Evolutionary conservation across 1,140 invertebrate genomes (phyloP).

Genomic region (Uloborus diversus): DNA sequence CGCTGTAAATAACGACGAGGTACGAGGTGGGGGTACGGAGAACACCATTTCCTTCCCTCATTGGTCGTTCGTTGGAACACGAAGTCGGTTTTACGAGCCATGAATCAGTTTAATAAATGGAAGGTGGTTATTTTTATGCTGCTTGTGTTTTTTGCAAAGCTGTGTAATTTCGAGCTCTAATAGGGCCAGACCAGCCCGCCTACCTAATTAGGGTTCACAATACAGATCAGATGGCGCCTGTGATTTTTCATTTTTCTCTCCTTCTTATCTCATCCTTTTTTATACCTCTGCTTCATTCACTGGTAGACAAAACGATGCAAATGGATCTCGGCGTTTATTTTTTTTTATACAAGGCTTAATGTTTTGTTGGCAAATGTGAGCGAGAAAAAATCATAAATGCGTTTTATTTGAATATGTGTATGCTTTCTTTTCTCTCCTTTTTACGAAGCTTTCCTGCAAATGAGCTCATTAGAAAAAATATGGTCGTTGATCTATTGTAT

Average conservation of each 20-base stretch:
- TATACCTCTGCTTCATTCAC: not conserved
- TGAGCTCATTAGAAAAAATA: no score
- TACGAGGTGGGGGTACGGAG: not conserved
- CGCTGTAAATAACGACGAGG: not conserved
- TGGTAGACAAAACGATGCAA: no score
- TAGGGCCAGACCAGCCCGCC: constrained; percentile 23
- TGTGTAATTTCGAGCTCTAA: constrained; percentile 44
- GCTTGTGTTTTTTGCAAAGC: constrained; percentile 19
- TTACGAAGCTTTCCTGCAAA: no score
- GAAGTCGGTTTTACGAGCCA: constrained; percentile 20
- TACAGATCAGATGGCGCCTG: constrained; percentile 39
- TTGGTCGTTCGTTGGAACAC: not conserved
- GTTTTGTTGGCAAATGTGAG: no score
- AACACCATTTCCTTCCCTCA: not conserved
- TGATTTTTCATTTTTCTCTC: not conserved
- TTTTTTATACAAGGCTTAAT: no score
- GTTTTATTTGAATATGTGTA: no score
- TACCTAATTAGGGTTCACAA: constrained; percentile 40
- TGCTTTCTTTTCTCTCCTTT: no score
- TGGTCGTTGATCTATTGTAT: no score
- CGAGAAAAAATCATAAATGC: no score
- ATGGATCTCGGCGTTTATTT: no score
- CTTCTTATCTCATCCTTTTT: not conserved
- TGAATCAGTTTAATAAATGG: constrained; percentile 50
- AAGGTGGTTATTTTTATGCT: not conserved